These are phyloP conservation scores for Dreissena rostriformis DNA, from an alignment of 1,140 invertebrate genomes.

Conservation along the genomic window DNA sequence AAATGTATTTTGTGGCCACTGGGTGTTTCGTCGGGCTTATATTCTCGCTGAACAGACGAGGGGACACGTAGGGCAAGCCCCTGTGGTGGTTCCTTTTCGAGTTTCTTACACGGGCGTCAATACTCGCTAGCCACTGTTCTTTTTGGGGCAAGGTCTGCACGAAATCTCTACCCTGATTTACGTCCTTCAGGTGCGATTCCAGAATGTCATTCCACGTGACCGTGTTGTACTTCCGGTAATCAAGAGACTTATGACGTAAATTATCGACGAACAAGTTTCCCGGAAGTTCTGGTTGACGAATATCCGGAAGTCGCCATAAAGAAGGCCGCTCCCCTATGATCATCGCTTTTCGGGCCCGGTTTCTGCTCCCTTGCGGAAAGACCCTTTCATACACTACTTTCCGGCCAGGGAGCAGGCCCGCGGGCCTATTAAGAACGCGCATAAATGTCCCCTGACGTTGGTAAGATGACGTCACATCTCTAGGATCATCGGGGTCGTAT, in stretches of 20 bases:
- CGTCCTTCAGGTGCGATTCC: conserved; percentile 43
- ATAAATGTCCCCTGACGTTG: conserved; percentile 5
- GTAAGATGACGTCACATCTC: conserved; percentile 41
- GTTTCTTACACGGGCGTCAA: conserved; percentile 41
- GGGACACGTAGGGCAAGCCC: conserved; percentile 31
- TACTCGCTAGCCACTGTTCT: conserved; percentile 51
- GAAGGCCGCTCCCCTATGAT: conserved; percentile 42
- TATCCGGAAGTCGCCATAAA: conserved; percentile 3
- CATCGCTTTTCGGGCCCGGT: conserved; percentile 24
- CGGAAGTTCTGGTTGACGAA: conserved; percentile 19
- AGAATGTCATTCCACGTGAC: conserved; percentile 54
- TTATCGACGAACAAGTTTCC: conserved; percentile 49
- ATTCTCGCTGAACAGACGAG: conserved; percentile 31
- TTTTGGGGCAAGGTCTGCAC: conserved; percentile 44
- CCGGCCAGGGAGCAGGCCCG: not conserved
- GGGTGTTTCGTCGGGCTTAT: conserved; percentile 36
- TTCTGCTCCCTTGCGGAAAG: not conserved
- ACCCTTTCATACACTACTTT: conserved; percentile 40
- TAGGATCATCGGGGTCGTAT: conserved; percentile 23
- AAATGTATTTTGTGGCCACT: conserved; percentile 20
- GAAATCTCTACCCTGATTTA: not conserved
- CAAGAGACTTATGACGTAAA: conserved; percentile 34
- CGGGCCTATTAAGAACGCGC: not conserved
- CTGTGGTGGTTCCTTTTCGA: conserved; percentile 40
- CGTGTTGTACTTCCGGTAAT: conserved; percentile 32